Percentiles rank a stretch among this genome's conserved stretches.
These are phyloP conservation scores for Arrhamphus sclerolepis DNA, from an alignment of 2,797 vertebrate species.

Conservation along the genomic window DNA sequence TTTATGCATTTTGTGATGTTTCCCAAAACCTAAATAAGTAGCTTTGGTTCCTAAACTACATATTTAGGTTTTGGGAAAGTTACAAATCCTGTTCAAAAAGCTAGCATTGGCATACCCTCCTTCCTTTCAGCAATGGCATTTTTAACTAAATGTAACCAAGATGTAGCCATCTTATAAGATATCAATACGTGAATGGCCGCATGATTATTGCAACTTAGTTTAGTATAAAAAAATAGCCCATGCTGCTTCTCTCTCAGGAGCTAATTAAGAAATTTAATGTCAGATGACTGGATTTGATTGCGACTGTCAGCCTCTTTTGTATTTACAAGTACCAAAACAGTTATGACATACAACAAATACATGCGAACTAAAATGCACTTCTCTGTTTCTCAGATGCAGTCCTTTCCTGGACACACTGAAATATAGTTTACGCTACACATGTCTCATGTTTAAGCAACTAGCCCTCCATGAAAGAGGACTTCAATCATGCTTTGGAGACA, in stretches of 20 bases:
- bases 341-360: constrained; percentile 30
- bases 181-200: too few relatives aligned
- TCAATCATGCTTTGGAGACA: constrained; percentile 47
- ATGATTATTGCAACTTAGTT: neutral
- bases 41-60: neutral
- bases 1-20: too few relatives aligned
- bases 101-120: neutral
- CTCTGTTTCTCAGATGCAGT: constrained; percentile 17
- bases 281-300: constrained; percentile 29
- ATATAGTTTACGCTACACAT: constrained; percentile 16
- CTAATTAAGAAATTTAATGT: constrained; percentile 40
- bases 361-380: constrained; percentile 23
- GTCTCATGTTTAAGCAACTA: constrained; percentile 31
- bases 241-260: constrained; percentile 27
- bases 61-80: neutral
- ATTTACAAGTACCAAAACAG: constrained; percentile 1
- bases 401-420: constrained; percentile 22
- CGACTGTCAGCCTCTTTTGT: constrained; percentile 17
- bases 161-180: too few relatives aligned
- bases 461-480: constrained; percentile 35
- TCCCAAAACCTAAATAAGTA: too few relatives aligned
- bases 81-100: too few relatives aligned
- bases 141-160: too few relatives aligned
- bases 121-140: neutral
- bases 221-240: neutral